Conservation (phyloP, 2,888 invertebrate genomes). For the Rugalucina vietnamica region DNA sequence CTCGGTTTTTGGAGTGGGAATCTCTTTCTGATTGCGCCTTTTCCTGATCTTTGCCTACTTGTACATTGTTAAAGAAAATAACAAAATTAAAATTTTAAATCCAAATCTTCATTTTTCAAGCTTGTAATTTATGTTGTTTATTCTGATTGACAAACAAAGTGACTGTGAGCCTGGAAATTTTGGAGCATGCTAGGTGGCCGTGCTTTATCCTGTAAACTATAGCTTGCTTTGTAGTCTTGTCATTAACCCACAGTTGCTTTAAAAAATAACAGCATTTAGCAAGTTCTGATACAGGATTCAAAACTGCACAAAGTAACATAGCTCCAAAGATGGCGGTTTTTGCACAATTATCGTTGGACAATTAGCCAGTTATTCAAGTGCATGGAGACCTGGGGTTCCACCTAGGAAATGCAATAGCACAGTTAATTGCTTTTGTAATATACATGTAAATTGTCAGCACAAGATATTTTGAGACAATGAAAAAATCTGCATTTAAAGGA, state of each 20-base stretch:
- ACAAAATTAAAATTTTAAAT: not conserved
- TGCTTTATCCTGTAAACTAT: too few relatives aligned
- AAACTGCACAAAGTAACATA: not conserved
- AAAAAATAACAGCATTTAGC: too few relatives aligned
- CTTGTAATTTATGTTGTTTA: too few relatives aligned
- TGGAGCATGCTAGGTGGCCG: conserved; percentile 1
- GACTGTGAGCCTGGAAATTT: not conserved
- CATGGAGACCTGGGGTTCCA: not conserved
- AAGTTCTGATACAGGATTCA: not conserved
- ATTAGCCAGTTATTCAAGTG: not conserved
- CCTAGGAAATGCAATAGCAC: not conserved
- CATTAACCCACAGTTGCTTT: not conserved
- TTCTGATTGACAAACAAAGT: not conserved
- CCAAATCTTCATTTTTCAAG: not conserved
- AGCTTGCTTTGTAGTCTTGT: not conserved
- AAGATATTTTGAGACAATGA: not conserved
- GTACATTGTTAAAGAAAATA: not conserved
- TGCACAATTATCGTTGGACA: conserved; percentile 1
- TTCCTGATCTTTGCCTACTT: too few relatives aligned
- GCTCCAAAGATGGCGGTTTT: not conserved
- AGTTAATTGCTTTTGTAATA: not conserved
- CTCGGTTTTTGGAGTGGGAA: too few relatives aligned
- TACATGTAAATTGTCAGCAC: too few relatives aligned
- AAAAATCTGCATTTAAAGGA: not conserved
- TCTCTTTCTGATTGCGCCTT: too few relatives aligned